A percentile compares a stretch with the other conserved stretches of the same genome.
Evolutionary conservation across 2,888 invertebrate genomes (phyloP).

Genomic region (Galerucella calmariensis): DNA sequence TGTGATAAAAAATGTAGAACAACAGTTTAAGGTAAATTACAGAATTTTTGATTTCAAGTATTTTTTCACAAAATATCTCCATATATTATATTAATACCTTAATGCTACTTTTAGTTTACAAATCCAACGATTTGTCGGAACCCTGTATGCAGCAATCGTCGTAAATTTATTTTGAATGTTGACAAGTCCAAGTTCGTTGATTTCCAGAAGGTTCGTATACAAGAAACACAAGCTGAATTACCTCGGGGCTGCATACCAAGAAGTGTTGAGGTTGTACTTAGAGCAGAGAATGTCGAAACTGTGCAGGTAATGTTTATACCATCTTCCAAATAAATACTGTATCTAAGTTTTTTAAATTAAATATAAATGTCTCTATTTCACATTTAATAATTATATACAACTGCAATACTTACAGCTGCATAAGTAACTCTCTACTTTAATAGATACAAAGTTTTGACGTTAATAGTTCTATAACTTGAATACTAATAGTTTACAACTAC

Average conservation of each 20-base stretch:
- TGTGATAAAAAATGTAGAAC: slow-evolving; percentile 92
- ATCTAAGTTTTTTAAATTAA: no score
- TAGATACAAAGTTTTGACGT: no score
- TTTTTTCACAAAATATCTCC: background rate
- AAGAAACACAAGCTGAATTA: slow-evolving; percentile 96
- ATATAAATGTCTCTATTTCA: no score
- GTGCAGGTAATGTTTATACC: slow-evolving; percentile 78
- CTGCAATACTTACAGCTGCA: no score
- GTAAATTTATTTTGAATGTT: slow-evolving; percentile 89
- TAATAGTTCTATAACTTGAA: background rate
- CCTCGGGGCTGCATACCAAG: slow-evolving; percentile 97
- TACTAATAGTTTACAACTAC: background rate
- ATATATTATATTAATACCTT: no score
- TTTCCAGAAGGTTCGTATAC: slow-evolving; percentile 96
- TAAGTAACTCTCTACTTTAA: no score
- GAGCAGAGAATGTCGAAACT: slow-evolving; percentile 96
- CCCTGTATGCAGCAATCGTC: slow-evolving; percentile 93
- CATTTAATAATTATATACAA: no score
- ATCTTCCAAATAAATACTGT: no score
- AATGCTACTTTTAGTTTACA: slow-evolving; percentile 73
- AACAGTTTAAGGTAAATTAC: slow-evolving; percentile 92
- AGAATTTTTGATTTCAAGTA: slow-evolving; percentile 12
- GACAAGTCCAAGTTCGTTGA: slow-evolving; percentile 96
- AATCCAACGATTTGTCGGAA: slow-evolving; percentile 97
- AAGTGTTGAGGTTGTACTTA: slow-evolving; percentile 92